Conservation (phyloP, 2,113 vertebrate species). For the Seriola quinqueradiata region DNA sequence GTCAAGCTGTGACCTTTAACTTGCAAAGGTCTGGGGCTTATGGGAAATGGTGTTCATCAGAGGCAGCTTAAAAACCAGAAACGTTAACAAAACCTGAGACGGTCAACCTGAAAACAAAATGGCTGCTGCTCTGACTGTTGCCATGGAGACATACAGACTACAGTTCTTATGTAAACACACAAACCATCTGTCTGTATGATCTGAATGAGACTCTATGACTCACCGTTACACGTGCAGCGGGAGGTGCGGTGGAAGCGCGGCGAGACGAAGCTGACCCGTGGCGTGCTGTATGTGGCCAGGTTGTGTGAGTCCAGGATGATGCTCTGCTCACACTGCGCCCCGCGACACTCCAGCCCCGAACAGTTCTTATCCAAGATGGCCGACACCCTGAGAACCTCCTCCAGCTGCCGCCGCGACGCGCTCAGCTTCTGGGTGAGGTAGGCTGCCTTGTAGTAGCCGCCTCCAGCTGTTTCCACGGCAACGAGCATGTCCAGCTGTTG, state of each 20-base stretch:
- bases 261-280: conserved; percentile 95
- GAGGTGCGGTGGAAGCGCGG: conserved; percentile 93
- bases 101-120: too few relatives aligned
- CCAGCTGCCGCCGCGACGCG: conserved; percentile 90
- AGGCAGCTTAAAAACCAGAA: too few relatives aligned
- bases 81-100: too few relatives aligned
- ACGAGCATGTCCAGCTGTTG: conserved; percentile 96
- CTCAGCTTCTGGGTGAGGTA: conserved; percentile 97
- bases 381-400: conserved; percentile 92
- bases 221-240: conserved; percentile 93
- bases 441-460: conserved; percentile 93
- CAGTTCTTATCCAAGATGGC: conserved; percentile 97
- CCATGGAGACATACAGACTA: too few relatives aligned
- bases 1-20: too few relatives aligned
- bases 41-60: too few relatives aligned
- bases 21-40: too few relatives aligned
- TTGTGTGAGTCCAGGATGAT: conserved; percentile 93
- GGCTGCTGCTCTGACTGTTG: too few relatives aligned
- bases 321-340: conserved; percentile 93
- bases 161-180: too few relatives aligned
- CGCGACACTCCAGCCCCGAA: conserved; percentile 94
- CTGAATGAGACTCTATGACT: conserved; percentile 37
- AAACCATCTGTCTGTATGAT: too few relatives aligned
- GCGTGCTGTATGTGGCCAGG: conserved; percentile 94
- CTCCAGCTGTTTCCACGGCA: conserved; percentile 88